Evolutionary conservation across 2,113 vertebrate genomes (phyloP).

Genomic region (Ceratotherium simum): DNA sequence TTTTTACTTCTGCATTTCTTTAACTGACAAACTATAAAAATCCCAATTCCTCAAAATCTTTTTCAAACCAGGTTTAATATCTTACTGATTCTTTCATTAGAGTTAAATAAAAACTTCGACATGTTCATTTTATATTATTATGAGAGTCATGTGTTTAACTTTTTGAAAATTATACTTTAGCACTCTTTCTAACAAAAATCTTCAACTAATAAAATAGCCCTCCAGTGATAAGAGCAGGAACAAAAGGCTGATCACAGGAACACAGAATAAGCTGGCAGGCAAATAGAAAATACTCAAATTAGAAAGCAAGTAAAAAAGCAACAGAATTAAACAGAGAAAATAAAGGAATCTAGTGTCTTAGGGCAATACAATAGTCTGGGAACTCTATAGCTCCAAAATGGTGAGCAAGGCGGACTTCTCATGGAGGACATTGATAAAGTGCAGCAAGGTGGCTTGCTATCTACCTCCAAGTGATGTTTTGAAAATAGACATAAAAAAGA

Average conservation of each 20-base stretch:
- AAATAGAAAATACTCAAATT: slow-evolving; percentile 39
- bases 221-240: slow-evolving; percentile 48
- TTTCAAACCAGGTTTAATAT: slow-evolving; percentile 5
- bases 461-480: background rate
- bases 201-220: slow-evolving; percentile 45
- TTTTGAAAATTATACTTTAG: slow-evolving; percentile 49
- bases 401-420: background rate
- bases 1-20: slow-evolving; percentile 2
- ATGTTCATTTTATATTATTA: slow-evolving; percentile 21
- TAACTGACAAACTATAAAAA: background rate
- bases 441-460: background rate
- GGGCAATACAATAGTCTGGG: background rate
- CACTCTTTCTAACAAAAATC: background rate
- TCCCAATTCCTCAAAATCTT: background rate
- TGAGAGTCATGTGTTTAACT: slow-evolving; percentile 14
- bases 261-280: background rate
- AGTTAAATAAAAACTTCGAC: background rate
- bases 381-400: background rate
- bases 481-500: background rate
- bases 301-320: slow-evolving; percentile 1
- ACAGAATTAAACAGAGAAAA: background rate
- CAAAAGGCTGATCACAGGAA: slow-evolving; percentile 30
- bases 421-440: background rate
- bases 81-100: background rate
- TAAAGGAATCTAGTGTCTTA: background rate